Conservation (phyloP, 1,140 invertebrate species). For the Calliopsis andreniformis region DNA sequence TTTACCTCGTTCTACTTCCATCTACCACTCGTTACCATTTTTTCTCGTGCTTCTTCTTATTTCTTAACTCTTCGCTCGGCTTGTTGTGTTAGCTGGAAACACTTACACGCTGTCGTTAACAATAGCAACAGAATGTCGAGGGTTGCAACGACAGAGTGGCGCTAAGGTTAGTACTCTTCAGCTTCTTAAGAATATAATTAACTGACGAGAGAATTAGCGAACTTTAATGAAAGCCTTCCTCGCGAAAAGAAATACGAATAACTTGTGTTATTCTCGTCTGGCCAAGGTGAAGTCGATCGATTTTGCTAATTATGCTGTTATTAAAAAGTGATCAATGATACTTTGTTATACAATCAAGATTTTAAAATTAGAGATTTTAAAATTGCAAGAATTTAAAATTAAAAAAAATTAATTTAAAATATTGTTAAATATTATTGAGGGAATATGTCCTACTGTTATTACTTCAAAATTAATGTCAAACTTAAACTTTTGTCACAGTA, state of each 20-base stretch:
- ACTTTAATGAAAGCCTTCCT: not conserved
- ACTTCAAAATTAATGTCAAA: too few relatives aligned
- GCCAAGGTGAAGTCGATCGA: not conserved
- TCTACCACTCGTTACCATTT: not conserved
- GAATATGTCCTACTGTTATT: too few relatives aligned
- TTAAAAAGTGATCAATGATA: not conserved
- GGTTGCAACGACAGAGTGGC: not conserved
- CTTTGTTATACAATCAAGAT: not conserved
- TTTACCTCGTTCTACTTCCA: not conserved
- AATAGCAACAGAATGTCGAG: conserved; percentile 43
- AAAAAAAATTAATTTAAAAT: not conserved
- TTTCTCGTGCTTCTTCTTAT: not conserved
- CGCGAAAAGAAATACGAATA: not conserved
- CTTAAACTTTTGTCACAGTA: too few relatives aligned
- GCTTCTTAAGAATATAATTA: conserved; percentile 40
- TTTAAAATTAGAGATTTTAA: too few relatives aligned
- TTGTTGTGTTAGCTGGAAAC: conserved; percentile 33
- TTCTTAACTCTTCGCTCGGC: conserved; percentile 12
- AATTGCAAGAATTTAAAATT: too few relatives aligned
- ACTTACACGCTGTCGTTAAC: conserved; percentile 21
- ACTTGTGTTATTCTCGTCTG: conserved; percentile 6
- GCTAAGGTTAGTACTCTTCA: conserved; percentile 37
- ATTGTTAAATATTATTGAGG: not conserved
- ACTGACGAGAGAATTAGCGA: conserved; percentile 21
- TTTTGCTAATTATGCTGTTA: not conserved